A percentile compares a stretch with the other conserved stretches of the same genome.
Evolutionary conservation across 2,113 vertebrate species (phyloP).

Genomic region (Brachionichthys hirsutus): DNA sequence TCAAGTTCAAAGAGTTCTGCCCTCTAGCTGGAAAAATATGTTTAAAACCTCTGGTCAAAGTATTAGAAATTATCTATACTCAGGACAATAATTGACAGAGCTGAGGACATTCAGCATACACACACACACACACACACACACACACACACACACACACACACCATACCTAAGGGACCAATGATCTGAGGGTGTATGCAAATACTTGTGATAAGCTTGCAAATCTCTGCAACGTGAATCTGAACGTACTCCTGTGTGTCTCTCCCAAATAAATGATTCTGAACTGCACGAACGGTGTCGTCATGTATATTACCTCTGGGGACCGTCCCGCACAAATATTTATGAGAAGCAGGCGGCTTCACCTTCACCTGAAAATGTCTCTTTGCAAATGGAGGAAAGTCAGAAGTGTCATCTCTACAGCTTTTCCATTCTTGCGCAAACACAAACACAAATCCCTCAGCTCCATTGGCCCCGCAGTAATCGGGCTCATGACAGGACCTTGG

Average conservation of each 20-base stretch:
- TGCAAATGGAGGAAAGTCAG: background rate
- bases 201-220: slow-evolving; percentile 43
- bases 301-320: background rate
- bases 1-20: slow-evolving; percentile 44
- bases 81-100: slow-evolving; percentile 67
- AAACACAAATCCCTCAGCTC: slow-evolving; percentile 34
- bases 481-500: slow-evolving; percentile 21
- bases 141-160: background rate
- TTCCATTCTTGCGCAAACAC: slow-evolving; percentile 19
- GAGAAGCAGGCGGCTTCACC: background rate
- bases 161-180: slow-evolving; percentile 40
- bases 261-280: background rate
- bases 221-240: slow-evolving; percentile 13
- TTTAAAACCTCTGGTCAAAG: slow-evolving; percentile 66
- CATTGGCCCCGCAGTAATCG: slow-evolving; percentile 47
- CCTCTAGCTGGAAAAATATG: slow-evolving; percentile 25
- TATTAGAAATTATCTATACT: slow-evolving; percentile 62
- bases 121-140: slow-evolving; percentile 24
- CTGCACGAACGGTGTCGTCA: background rate
- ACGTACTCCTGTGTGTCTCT: background rate
- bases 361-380: background rate
- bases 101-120: slow-evolving; percentile 32
- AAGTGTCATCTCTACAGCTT: slow-evolving; percentile 1
- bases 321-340: slow-evolving; percentile 1
- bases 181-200: slow-evolving; percentile 44